Base-by-base conservation (phyloP, 35 echinoderm and acorn worm species). In the Apostichopus parvimensis region DNA sequence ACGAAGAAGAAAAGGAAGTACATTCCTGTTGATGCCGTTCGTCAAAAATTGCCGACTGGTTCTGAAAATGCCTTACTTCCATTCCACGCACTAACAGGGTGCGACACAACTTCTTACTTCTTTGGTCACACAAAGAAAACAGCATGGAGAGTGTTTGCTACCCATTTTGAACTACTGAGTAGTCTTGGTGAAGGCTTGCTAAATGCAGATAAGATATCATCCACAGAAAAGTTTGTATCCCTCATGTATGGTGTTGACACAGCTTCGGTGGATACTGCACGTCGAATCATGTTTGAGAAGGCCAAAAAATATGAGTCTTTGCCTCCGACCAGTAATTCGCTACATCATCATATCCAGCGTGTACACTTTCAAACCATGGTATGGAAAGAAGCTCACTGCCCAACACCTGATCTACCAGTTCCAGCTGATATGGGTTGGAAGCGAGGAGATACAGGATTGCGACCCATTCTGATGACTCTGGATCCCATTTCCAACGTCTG, bases 301-400 rank as follows among this genome's bases (percentile, higher is more conserved):
- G 17, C 5, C 4, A n/a, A 26, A 4, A 4, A 79, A 54, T 77
- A 23, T 11, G 57, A 92, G 86, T 14, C 1, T 87, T 57, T 86
- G 58, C 57, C 79, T 12, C 91, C 81, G 66, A 92, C 73, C 20
- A 26, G 55, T 73, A 61, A 88, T 89, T 82, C 56, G 89, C 6
- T 28, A 34, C 80, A 57, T 18, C 62, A 73, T 34, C 58, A 93
- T 73, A 68, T 93, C 21, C 70, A 90, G 83, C 79, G 91, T 52
- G 83, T 56, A 26, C 59, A 93, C 82, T 93, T 73, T 76, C 92
- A 90, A 90, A 54, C 22, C 34, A 87, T 90, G 65, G 73, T 93
- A 73, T 93, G 83, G 92, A 87, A 75, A 88, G 60, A 93, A 52
- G 68, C 83, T 54, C 84, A 89, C 84, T 77, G 84, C 78, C 7